These are phyloP conservation scores for Eilema sororculum DNA, from an alignment of 2,888 invertebrate species.

Conservation along the genomic window DNA sequence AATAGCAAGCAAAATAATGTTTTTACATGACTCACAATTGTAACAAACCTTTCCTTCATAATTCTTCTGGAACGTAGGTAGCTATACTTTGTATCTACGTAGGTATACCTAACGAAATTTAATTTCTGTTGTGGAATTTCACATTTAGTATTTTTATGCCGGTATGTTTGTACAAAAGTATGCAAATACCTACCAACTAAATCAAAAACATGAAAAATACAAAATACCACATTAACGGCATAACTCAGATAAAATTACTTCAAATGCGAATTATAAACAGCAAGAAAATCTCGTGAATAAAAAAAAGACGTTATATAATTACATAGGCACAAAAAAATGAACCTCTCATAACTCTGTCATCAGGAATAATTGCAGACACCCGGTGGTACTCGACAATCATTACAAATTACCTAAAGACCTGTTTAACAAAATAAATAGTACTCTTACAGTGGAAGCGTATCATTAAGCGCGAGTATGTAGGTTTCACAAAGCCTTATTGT, in stretches of 20 bases:
- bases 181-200: neutral
- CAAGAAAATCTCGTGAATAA: neutral
- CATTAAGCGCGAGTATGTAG: slow-evolving; percentile 47
- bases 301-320: slow-evolving; percentile 6
- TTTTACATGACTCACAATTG: too few species aligned
- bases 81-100: too few species aligned
- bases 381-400: slow-evolving; percentile 24
- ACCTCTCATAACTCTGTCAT: slow-evolving; percentile 30
- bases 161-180: neutral
- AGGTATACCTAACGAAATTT: too few species aligned
- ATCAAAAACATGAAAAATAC: neutral
- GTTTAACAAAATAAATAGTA: slow-evolving; percentile 37
- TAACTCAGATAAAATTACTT: slow-evolving; percentile 1
- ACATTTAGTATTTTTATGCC: neutral
- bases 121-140: neutral
- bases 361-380: slow-evolving; percentile 11
- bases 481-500: slow-evolving; percentile 59
- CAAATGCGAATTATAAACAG: neutral
- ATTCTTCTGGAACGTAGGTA: too few species aligned
- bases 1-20: neutral
- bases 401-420: slow-evolving; percentile 30
- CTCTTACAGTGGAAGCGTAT: slow-evolving; percentile 33
- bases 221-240: neutral
- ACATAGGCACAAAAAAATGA: neutral
- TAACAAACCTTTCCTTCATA: neutral